phyloP scores from a whole-genome alignment of 1,140 invertebrate genomes.

The Tyrophagus putrescentiae region DNA sequence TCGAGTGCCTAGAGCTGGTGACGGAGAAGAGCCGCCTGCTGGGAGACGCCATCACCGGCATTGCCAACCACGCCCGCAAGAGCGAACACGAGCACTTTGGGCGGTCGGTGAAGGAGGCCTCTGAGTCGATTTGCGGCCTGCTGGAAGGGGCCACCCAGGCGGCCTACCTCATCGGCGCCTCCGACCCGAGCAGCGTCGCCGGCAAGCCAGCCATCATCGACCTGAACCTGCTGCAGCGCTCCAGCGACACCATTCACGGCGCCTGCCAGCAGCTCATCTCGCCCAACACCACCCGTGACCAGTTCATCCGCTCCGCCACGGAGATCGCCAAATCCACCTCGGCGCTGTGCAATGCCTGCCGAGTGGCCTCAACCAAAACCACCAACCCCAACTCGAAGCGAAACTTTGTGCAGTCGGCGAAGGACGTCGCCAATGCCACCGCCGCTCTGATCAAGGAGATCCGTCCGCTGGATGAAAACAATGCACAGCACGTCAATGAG shows the following conservation, averaged over 20 bases:
- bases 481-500: constrained; percentile 38
- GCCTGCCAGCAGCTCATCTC: constrained; percentile 67
- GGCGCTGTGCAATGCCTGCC: constrained; percentile 81
- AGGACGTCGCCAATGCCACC: constrained; percentile 92
- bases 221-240: constrained; percentile 69
- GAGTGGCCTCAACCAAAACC: constrained; percentile 77
- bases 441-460: constrained; percentile 86
- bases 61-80: constrained; percentile 76
- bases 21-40: constrained; percentile 62
- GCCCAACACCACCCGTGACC: constrained; percentile 59
- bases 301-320: constrained; percentile 77
- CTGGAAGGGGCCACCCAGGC: constrained; percentile 80
- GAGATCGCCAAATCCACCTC: constrained; percentile 92
- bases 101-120: constrained; percentile 65
- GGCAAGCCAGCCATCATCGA: constrained; percentile 79
- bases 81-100: constrained; percentile 72
- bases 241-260: constrained; percentile 69
- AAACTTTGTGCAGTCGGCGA: constrained; percentile 92
- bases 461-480: constrained; percentile 65
- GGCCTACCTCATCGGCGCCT: constrained; percentile 81
- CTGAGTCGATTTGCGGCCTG: constrained; percentile 70
- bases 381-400: constrained; percentile 81
- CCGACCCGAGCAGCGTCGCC: constrained; percentile 75
- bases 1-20: constrained; percentile 80
- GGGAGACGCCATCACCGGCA: constrained; percentile 82